Percentiles rank a stretch among this genome's conserved stretches.
These are phyloP conservation scores for Lacerta agilis DNA, from an alignment of 2,797 vertebrate species.

Conservation along the genomic window DNA sequence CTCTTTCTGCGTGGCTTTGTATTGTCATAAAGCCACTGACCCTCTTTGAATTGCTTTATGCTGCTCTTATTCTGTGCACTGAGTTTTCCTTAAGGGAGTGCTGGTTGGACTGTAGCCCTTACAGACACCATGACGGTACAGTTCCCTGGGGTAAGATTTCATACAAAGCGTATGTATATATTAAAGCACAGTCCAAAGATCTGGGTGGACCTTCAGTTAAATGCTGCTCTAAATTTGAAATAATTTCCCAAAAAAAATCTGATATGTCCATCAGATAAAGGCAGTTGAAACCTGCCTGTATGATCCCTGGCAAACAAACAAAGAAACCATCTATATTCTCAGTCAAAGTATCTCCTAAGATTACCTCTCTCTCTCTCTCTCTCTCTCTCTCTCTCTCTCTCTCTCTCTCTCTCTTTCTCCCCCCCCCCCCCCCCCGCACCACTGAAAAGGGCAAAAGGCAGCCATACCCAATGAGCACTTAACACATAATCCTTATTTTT, in stretches of 20 bases:
- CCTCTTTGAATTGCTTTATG: slow-evolving; percentile 17
- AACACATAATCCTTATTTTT: slow-evolving; percentile 49
- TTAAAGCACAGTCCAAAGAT: slow-evolving; percentile 21
- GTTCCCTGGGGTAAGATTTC: neutral
- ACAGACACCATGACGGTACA: neutral
- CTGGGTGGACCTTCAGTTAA: neutral
- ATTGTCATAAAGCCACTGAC: neutral
- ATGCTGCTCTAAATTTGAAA: neutral
- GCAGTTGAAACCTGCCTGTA: neutral
- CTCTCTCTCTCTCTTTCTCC: no score
- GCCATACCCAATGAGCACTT: slow-evolving; percentile 43
- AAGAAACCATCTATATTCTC: slow-evolving; percentile 1
- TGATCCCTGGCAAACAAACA: slow-evolving; percentile 34
- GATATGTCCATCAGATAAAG: neutral
- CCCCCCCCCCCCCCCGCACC: neutral
- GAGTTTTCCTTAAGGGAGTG: neutral
- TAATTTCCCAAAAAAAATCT: neutral
- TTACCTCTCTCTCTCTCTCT: neutral
- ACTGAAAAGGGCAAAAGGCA: slow-evolving; percentile 18
- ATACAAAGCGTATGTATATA: slow-evolving; percentile 16
- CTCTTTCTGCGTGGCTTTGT: neutral
- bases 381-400: no score
- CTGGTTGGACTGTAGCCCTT: slow-evolving; percentile 21
- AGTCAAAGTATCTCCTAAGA: slow-evolving; percentile 52
- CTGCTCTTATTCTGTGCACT: neutral